Base-by-base conservation (phyloP, 2,797 vertebrate species). In the Myotis daubentonii region DNA sequence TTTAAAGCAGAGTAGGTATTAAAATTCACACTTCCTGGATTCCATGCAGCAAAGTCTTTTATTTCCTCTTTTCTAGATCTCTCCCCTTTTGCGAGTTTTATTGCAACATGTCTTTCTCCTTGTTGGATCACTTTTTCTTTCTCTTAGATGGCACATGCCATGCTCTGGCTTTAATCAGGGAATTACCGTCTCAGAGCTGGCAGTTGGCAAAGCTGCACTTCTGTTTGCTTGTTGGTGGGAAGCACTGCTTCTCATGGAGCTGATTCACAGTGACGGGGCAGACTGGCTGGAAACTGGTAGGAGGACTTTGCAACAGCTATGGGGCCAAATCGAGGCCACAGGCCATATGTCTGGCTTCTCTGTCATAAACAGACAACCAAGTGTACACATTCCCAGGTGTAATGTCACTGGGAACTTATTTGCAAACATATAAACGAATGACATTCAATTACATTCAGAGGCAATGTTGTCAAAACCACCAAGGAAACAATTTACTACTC, bases 401-500 rank as follows among this genome's bases (percentile, higher is more conserved):
- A 97, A 98, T 98, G 98, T 98, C 97, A 97, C 88, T 96, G 98
- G 96, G 98, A 98, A 95, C 97, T 97, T 97, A 98, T 98, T 97
- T 98, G 97, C 97, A 98, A 98, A 98, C 97, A 97, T 96, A 98
- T 97, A 97, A 98, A 98, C 76, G 95, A 96, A 97, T 98, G 98
- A 97, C 98, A 98, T 98, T 98, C 98, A 98, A 98, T 98, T 98
- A 98, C 94, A 97, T 98, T 98, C 97, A 94, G 97, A 98, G 97
- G 97, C 96, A 97, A 71, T 97, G 96, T 96, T 98, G 97, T 98
- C 97, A 98, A 98, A 98, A 88, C 97, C 97, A 98, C 98, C 95
- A 97, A 98, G 98, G 98, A 98, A 98, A 97, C 98, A 98, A 98
- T 98, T 98, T 98, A 96, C 96, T 98, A 96, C 94, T 91, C 89